These are phyloP conservation scores for Bradypodion pumilum DNA, from an alignment of 2,797 vertebrate species.

Conservation along the genomic window DNA sequence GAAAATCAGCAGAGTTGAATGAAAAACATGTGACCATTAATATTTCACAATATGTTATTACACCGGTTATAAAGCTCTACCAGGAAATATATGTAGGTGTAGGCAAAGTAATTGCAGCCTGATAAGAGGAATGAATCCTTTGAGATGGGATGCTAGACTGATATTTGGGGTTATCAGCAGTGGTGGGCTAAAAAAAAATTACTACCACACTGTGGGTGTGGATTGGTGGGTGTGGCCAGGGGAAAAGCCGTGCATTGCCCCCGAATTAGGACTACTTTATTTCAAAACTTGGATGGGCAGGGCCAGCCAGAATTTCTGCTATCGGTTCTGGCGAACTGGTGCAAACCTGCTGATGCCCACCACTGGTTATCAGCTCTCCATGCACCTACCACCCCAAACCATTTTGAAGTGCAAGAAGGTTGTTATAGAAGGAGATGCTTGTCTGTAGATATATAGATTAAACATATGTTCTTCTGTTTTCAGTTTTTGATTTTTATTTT, in stretches of 20 bases:
- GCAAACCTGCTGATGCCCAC: too few relatives aligned
- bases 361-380: too few relatives aligned
- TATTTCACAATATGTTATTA: not conserved
- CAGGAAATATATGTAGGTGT: not conserved
- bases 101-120: not conserved
- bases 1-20: not conserved
- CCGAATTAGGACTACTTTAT: too few relatives aligned
- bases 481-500: constrained; percentile 14
- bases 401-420: not conserved
- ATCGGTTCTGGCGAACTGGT: too few relatives aligned
- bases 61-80: not conserved
- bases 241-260: too few relatives aligned
- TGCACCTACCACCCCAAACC: too few relatives aligned
- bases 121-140: not conserved
- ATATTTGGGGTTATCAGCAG: not conserved
- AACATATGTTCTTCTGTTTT: not conserved
- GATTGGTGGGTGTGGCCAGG: too few relatives aligned
- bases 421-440: not conserved
- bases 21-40: not conserved
- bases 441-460: not conserved
- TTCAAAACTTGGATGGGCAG: too few relatives aligned
- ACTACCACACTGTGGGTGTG: too few relatives aligned
- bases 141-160: not conserved
- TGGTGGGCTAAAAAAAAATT: too few relatives aligned
- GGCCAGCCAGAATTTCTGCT: too few relatives aligned